Percentiles rank a stretch among this genome's conserved stretches.
These are phyloP conservation scores for Artibeus jamaicensis DNA, from an alignment of 2,797 vertebrate genomes.

Conservation along the genomic window DNA sequence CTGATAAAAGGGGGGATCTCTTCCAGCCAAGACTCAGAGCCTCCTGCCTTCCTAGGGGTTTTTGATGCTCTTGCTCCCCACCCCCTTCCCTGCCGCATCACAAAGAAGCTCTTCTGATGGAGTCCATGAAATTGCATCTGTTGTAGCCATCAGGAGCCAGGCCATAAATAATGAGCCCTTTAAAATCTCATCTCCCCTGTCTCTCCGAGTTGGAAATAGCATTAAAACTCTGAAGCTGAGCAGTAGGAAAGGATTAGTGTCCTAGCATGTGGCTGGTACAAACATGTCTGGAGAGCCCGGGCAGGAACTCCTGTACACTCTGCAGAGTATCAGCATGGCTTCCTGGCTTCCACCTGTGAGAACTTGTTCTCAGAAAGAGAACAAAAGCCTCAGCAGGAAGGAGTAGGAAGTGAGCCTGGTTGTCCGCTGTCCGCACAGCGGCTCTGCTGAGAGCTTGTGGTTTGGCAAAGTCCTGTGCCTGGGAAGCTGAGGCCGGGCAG, in stretches of 20 bases:
- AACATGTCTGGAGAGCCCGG: not conserved
- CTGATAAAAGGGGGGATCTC: not conserved
- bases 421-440: not conserved
- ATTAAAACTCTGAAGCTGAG: not conserved
- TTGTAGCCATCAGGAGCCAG: conserved; percentile 69
- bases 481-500: not conserved
- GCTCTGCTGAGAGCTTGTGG: not conserved
- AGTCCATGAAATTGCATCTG: conserved; percentile 70
- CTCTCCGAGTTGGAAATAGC: conserved; percentile 57
- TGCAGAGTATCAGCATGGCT: not conserved
- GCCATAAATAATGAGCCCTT: conserved; percentile 74
- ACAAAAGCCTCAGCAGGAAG: not conserved
- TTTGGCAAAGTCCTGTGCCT: not conserved
- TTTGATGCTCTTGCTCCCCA: not conserved
- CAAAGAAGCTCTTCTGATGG: conserved; percentile 54
- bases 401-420: not conserved
- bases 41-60: not conserved
- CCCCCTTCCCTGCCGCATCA: not conserved
- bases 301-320: not conserved
- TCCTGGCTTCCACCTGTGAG: not conserved
- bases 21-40: not conserved
- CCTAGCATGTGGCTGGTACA: conserved; percentile 22
- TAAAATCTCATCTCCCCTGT: conserved; percentile 70
- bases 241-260: conserved; percentile 49
- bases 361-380: conserved; percentile 21